phyloP scores from a whole-genome alignment of 2,113 vertebrate species.

The Cephalopterus ornatus region DNA sequence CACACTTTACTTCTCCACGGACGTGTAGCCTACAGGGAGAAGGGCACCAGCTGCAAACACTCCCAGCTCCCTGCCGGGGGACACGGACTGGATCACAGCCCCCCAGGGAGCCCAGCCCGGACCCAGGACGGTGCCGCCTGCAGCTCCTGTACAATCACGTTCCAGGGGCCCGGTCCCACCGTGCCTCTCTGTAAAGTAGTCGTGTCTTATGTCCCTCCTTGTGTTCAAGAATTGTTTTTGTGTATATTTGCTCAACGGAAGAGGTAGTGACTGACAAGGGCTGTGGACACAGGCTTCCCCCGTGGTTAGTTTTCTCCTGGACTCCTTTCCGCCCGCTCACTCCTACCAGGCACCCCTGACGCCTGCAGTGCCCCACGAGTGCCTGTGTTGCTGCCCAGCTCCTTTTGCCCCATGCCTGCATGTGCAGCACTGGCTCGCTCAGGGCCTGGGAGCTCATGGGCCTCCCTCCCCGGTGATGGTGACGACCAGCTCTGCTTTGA shows the following conservation, averaged over 20 bases:
- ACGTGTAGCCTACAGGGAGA: constrained; percentile 80
- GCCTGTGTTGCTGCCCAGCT: background rate
- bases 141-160: constrained; percentile 68
- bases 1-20: constrained; percentile 97
- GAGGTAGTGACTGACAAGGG: constrained; percentile 59
- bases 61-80: constrained; percentile 18
- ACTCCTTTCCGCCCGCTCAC: background rate
- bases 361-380: constrained; percentile 32
- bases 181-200: constrained; percentile 62
- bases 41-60: constrained; percentile 23
- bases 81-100: constrained; percentile 21
- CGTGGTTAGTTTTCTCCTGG: constrained; percentile 48
- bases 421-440: constrained; percentile 36
- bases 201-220: constrained; percentile 62
- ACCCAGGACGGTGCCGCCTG: constrained; percentile 47
- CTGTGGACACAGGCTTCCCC: constrained; percentile 50
- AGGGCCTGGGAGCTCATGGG: background rate
- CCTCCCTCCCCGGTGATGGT: background rate
- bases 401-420: constrained; percentile 28
- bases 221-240: constrained; percentile 63
- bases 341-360: constrained; percentile 24
- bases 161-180: constrained; percentile 33
- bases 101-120: background rate
- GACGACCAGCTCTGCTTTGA: constrained; percentile 33
- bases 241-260: constrained; percentile 68